Evolutionary conservation across 37 sponge, comb jelly and placozoan genomes (phyloP), one percentile per base, ranked within the genome.

Genomic region (Amphimedon queenslandica): DNA sequence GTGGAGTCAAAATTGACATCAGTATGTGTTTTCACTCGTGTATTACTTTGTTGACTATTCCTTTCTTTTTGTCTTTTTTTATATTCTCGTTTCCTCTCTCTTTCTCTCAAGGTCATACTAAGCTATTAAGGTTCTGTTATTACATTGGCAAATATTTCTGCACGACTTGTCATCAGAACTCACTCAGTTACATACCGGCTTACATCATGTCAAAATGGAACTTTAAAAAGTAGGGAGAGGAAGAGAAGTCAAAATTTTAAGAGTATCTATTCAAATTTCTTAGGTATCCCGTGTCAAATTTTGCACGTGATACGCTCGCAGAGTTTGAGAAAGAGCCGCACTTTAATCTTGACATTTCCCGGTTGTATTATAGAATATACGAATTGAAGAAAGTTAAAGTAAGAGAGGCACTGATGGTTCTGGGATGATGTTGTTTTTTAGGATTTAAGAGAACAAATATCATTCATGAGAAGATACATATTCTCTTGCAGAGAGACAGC

Each of bases 101-200:
- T n/a, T n/a, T n/a, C n/a, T n/a, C n/a, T n/a, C n/a, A n/a, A n/a
- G 61, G 63, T 29, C 78, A 84, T 18, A 47, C 87, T n/a, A 88
- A 88, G 20, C 66, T 69, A 55, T 95, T 92, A 70, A 75, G 94
- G 16, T 95, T 92, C 63, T 99, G 99, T 58, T 63, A 95, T 68
- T 99, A 99, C 80, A 70, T 80, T n/a, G 96, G 96, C 10, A 92
- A 87, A 47, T 98, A 98, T 63, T 98, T 98, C 85, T 98, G 99
- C 35, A 89, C 85, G 58, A 95, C 80, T 37, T 98, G 99, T 63
- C 96, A 95, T 57, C 71, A 79, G 42, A 86, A 84, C 55, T 43
- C 80, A 27, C 67, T 69, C 32, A 43, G 75, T 34, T 30, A 82
- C 25, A 71, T 98, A 24, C 99, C 99, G 0, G 96, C 93, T 27